Evolutionary conservation across 2,113 vertebrate genomes (phyloP).

Genomic region (Ochotona curzoniae): DNA sequence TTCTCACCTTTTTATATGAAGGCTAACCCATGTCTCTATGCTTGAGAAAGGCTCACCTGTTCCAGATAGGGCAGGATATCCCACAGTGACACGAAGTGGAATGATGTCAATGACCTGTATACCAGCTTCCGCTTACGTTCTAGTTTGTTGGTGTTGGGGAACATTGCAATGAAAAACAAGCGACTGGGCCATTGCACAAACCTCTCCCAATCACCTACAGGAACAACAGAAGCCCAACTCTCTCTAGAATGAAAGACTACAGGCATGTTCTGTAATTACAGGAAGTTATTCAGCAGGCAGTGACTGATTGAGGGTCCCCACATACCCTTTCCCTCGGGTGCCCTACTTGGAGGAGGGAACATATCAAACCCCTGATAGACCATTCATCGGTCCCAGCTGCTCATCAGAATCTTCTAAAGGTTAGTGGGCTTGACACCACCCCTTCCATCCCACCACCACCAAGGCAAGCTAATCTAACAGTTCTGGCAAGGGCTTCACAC

Average conservation of each 20-base stretch:
- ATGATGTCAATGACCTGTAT: slow-evolving; percentile 77
- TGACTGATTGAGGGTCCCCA: neutral
- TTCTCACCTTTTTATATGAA: neutral
- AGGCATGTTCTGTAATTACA: neutral
- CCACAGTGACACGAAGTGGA: slow-evolving; percentile 91
- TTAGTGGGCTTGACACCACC: neutral
- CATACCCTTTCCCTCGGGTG: neutral
- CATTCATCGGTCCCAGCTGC: neutral
- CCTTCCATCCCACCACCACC: neutral
- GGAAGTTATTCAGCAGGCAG: neutral
- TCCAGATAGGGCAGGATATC: slow-evolving; percentile 85
- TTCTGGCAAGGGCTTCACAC: neutral
- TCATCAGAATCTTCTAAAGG: neutral
- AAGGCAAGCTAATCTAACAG: neutral
- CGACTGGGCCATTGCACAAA: neutral
- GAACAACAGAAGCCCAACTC: neutral
- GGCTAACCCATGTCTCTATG: neutral
- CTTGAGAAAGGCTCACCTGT: slow-evolving; percentile 80
- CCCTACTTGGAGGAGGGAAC: neutral
- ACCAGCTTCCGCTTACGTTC: slow-evolving; percentile 56
- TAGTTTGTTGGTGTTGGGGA: slow-evolving; percentile 56
- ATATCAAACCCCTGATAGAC: neutral
- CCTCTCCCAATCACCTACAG: neutral
- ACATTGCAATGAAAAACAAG: slow-evolving; percentile 71
- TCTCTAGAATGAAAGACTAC: neutral